Base-by-base conservation (phyloP, 2,888 invertebrate species). In the Tetheella fluctuosa region DNA sequence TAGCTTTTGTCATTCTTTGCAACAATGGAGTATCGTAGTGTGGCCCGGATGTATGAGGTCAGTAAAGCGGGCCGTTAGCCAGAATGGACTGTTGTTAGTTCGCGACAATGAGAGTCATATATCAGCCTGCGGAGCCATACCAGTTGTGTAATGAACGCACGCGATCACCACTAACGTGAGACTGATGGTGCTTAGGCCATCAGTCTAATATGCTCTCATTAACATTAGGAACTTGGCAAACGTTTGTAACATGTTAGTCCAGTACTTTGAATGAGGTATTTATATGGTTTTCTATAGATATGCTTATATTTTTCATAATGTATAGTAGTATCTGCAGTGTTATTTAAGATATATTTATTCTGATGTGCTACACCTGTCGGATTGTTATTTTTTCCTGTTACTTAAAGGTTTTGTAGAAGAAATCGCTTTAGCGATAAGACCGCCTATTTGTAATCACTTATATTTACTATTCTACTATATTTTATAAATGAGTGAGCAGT, bases 61-160 rank as follows among this genome's bases (percentile, higher is more conserved):
- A 84, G 80, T 84, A 79, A 77, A 78, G 79, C 78, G 78, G 73
- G 80, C 82, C 84, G 88, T 90, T 89, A 86, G 77, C 82, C 76
- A 81, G 79, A 90, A 88, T 84, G 85, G 83, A 81, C 84, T 80
- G 85, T 82, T 87, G 89, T 89, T 87, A 89, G 88, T 84, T 80
- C 76, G 80, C 82, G 83, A 89, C 89, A 90, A 90, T 90, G 90
- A 88, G 81, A 71, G 76, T 79, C 53, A 86, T 90, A 86, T 83
- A 86, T 90, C 86, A 89, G 80, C 73, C 69, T 70, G 77, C 60
- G 80, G 80, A 69, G 70, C 69, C 70, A 73, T 74, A 75, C 74
- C 74, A 70, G 69, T 66, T 60, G 54, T 69, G 81, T 79, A 83
- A 83, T 84, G 80, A 83, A 82, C 79, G 73, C 77, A 73, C 70